These are phyloP conservation scores for Eulacestoma nigropectus DNA, from an alignment of 2,113 vertebrate species.

Conservation along the genomic window DNA sequence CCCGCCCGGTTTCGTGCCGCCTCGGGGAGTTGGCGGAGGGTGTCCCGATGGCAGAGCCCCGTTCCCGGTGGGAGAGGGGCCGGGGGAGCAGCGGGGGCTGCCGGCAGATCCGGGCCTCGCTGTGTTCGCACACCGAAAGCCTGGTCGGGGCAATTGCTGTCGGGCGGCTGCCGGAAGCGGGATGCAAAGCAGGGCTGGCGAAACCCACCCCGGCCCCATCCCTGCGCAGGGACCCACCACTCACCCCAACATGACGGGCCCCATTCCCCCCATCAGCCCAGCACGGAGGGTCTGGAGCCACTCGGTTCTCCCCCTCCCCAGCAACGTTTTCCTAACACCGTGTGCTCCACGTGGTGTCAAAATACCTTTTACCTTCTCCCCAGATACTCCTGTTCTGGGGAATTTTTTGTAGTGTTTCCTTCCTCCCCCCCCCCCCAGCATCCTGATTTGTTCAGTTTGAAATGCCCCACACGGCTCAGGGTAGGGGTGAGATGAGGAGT, in stretches of 20 bases:
- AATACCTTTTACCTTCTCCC: neutral
- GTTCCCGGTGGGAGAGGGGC: neutral
- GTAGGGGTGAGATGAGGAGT: neutral
- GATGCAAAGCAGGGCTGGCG: neutral
- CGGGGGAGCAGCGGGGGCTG: neutral
- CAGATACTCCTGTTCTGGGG: neutral
- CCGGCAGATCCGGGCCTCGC: neutral
- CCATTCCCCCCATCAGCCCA: fast-evolving
- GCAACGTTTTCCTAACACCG: fast-evolving
- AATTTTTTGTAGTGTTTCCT: neutral
- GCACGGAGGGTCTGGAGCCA: fast-evolving
- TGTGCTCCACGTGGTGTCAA: neutral
- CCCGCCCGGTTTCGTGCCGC: fast-evolving
- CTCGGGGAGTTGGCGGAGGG: fast-evolving
- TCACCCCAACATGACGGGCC: fast-evolving
- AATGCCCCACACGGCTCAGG: fast-evolving
- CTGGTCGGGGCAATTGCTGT: fast-evolving
- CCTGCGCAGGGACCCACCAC: fast-evolving
- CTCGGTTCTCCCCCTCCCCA: neutral
- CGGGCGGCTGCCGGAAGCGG: neutral
- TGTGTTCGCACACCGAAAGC: neutral
- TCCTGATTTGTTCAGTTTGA: neutral
- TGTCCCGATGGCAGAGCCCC: fast-evolving
- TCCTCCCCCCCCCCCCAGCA: fast-evolving
- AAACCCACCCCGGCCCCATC: neutral